Evolutionary conservation across 2,888 invertebrate species (phyloP).

Genomic region (Chymomyza amoena): DNA sequence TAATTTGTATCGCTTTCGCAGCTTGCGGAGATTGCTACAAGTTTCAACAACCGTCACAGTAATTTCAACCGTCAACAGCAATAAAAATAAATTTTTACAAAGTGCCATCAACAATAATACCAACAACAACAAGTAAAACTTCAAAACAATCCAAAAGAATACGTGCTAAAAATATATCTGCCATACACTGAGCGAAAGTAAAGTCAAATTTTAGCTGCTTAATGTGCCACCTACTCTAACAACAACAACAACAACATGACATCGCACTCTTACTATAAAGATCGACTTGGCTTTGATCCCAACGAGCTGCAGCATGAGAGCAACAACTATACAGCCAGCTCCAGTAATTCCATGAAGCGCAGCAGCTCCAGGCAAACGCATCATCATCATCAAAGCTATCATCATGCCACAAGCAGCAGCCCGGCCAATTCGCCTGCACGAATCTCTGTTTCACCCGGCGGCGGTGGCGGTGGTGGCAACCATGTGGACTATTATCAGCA

Average conservation of each 20-base stretch:
- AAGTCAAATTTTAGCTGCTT: conserved; percentile 19
- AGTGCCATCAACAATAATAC: conserved; percentile 56
- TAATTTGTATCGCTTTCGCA: conserved; percentile 35
- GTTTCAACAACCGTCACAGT: conserved; percentile 16
- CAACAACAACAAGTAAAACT: conserved; percentile 17
- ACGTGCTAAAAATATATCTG: conserved; percentile 58
- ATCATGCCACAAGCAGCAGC: conserved; percentile 72
- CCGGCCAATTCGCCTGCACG: conserved; percentile 65
- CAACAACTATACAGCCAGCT: conserved; percentile 77
- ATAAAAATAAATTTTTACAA: conserved; percentile 59
- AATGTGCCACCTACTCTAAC: conserved; percentile 47
- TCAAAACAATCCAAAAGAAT: conserved; percentile 22
- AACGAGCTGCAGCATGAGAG: conserved; percentile 86
- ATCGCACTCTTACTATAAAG: conserved; percentile 94
- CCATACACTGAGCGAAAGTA: neutral
- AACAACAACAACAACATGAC: conserved; percentile 81
- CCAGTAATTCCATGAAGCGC: conserved; percentile 62
- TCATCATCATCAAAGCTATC: conserved; percentile 68
- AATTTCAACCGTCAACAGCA: conserved; percentile 37
- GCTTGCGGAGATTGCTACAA: conserved; percentile 13
- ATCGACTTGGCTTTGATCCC: conserved; percentile 93
- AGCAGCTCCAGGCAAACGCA: conserved; percentile 64
- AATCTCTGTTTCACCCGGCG: conserved; percentile 75
- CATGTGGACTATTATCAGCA: conserved; percentile 61
- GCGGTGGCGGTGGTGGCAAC: conserved; percentile 41